Conservation (phyloP, 1,140 invertebrate species). For the Aphaenogaster rudis region DNA sequence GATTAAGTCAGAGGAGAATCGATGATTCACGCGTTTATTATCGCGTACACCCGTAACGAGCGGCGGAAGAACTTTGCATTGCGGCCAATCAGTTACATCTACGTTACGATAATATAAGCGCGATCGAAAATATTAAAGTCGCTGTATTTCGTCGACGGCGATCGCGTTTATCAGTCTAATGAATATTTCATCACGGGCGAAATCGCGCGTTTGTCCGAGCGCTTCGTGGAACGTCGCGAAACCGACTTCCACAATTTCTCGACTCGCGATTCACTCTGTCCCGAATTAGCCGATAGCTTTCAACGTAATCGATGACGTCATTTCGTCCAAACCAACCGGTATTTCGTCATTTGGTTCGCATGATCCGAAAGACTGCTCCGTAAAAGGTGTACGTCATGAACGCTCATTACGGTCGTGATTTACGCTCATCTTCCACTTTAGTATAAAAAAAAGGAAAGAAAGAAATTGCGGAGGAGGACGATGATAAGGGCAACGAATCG, state of each 20-base stretch:
- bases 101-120: not conserved
- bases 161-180: constrained; percentile 29
- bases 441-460: not conserved
- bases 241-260: constrained; percentile 23
- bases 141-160: not conserved
- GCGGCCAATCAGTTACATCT: not conserved
- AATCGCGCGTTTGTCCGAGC: not conserved
- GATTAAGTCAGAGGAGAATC: constrained; percentile 45
- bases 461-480: not conserved
- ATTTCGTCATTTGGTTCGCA: not conserved
- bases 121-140: constrained; percentile 19
- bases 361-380: not conserved
- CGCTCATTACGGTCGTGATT: constrained; percentile 10
- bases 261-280: not conserved
- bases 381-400: not conserved
- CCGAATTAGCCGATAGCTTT: constrained; percentile 7
- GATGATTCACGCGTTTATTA: constrained; percentile 52
- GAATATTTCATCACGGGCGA: constrained; percentile 37
- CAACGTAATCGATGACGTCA: constrained; percentile 1
- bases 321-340: not conserved
- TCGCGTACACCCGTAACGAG: constrained; percentile 11
- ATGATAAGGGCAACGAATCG: constrained; percentile 49
- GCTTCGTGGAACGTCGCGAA: constrained; percentile 2
- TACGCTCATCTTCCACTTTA: not conserved
- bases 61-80: constrained; percentile 9